Percentiles rank a stretch among this genome's conserved stretches.
Evolutionary conservation across 2,888 invertebrate genomes (phyloP).

Genomic region (Trachelus stipa): DNA sequence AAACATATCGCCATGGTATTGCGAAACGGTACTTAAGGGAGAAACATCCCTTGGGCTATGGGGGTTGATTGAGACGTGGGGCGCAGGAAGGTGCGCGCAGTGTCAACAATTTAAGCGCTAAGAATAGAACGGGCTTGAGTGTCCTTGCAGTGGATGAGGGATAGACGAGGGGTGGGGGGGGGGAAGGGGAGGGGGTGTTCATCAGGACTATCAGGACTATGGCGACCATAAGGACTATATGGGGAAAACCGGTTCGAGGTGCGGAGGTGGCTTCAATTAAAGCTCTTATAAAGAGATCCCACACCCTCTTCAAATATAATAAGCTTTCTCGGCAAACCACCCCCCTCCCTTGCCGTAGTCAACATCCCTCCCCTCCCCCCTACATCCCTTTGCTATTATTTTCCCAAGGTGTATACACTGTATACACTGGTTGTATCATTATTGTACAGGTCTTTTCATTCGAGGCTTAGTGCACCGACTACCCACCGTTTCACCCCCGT

Average conservation of each 20-base stretch:
- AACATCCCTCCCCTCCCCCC: background rate
- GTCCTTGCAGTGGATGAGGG: conserved; percentile 24
- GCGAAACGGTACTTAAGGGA: background rate
- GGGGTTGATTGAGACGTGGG: conserved; percentile 1
- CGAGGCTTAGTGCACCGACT: background rate
- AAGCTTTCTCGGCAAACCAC: conserved; percentile 32
- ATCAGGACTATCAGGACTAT: background rate
- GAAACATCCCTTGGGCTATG: background rate
- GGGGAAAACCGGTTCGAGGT: conserved; percentile 16
- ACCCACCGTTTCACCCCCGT: background rate
- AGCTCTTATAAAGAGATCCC: conserved; percentile 50
- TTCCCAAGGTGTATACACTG: background rate
- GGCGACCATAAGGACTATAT: background rate
- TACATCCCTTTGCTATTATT: background rate
- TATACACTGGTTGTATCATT: conserved; percentile 29
- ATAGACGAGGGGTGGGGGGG: conserved; percentile 3
- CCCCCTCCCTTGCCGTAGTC: background rate
- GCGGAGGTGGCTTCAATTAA: conserved; percentile 49
- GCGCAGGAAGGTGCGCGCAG: conserved; percentile 25
- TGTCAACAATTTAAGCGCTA: conserved; percentile 52
- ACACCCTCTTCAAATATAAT: conserved; percentile 59
- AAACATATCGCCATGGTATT: background rate
- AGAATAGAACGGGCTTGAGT: conserved; percentile 32
- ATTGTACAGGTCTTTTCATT: conserved; percentile 32
- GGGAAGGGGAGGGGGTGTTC: conserved; percentile 20